Base-by-base conservation (phyloP, 2,888 invertebrate species). In the Nemurella pictetii region DNA sequence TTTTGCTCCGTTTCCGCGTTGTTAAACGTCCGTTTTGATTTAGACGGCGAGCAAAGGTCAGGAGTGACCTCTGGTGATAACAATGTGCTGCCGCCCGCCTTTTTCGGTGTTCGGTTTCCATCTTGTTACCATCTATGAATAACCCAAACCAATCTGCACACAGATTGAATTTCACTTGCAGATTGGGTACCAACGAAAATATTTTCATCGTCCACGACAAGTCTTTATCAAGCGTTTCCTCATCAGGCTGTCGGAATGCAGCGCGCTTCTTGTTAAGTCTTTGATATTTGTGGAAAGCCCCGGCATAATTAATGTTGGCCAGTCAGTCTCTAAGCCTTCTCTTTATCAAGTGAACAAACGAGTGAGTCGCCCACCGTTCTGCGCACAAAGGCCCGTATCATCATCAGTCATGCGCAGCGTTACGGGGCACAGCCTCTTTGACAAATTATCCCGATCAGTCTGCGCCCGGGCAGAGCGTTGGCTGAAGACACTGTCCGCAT, bases 201-300 rank as follows among this genome's bases (percentile, higher is more conserved):
- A 55, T 55, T 55, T 55, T 55, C 55, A 55, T 55, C 55, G 20
- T 55, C 55, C 20, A 20, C 55, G 2, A 15, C 55, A 55, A 55
- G 55, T 55, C 55, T 55, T 55, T 55, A 55, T 55, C 3, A 15
- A 20, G 12, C 3, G 55, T 55, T 55, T 3, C 55, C 55, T 55
- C 55, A 55, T 55, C 55, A 55, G 20, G 55, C 5, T 12, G 20
- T 20, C 2, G 9, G 55, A 55, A 55, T 20, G 55, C 55, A 12
- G 9, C 55, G 55, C 9, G 55, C 55, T 55, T 55, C 55, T 55
- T 55, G 55, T 7, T 20, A 55, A 55, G 55, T 55, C 55, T 55
- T 55, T 55, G 55, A 55, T 55, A 55, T 55, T 29, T 78, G 26
- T 78, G 78, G 78, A 78, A 78, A 78, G 78, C 78, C 78, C 78